Percentiles rank a stretch among this genome's conserved stretches.
Conservation (phyloP, 2,888 invertebrate species). For the Diarsia dahlii region DNA sequence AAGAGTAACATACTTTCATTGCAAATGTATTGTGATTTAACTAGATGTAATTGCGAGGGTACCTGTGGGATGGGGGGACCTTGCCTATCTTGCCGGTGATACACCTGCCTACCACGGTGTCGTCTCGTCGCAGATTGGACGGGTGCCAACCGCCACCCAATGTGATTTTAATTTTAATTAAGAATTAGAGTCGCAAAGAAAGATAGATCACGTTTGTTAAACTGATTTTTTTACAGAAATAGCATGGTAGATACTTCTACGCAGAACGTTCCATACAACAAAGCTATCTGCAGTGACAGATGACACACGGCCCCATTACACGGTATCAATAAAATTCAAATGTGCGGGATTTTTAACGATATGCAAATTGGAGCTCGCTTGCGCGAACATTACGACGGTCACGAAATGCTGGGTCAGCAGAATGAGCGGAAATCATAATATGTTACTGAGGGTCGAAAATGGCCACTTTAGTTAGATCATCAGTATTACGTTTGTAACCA, state of each 20-base stretch:
- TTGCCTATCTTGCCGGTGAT: too few relatives aligned
- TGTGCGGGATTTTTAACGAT: slow-evolving; percentile 26
- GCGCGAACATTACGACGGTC: background rate
- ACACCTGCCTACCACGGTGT: too few relatives aligned
- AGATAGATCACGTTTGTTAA: too few relatives aligned
- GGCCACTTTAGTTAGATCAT: too few relatives aligned
- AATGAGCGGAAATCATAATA: background rate
- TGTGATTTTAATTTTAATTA: background rate
- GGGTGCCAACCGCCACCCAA: too few relatives aligned
- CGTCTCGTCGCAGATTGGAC: too few relatives aligned
- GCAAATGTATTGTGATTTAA: background rate
- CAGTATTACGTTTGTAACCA: too few relatives aligned
- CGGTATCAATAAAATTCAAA: slow-evolving; percentile 42
- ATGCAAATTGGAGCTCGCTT: slow-evolving; percentile 35
- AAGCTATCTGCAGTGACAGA: background rate
- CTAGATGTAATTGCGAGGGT: background rate
- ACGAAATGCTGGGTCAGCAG: background rate
- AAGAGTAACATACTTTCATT: background rate
- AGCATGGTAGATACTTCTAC: background rate
- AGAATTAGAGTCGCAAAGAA: background rate
- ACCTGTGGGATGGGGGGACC: too few relatives aligned
- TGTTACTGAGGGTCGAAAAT: background rate
- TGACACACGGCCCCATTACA: background rate
- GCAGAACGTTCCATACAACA: background rate
- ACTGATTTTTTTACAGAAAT: background rate